Percentiles rank a stretch among this genome's conserved stretches.
Conservation (phyloP, 2,113 vertebrate genomes). For the Pelmatolapia mariae region DNA sequence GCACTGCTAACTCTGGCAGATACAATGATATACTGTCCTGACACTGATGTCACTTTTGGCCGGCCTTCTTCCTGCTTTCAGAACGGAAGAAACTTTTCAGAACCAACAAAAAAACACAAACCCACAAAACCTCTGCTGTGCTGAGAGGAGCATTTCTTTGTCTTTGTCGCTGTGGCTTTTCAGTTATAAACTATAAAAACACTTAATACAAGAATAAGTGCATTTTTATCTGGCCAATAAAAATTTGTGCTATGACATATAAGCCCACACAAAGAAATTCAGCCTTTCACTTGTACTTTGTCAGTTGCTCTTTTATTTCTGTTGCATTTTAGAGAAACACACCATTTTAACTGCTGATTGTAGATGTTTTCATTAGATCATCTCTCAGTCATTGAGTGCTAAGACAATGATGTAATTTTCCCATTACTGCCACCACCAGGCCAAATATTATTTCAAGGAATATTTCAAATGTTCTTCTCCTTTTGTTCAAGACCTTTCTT, state of each 20-base stretch:
- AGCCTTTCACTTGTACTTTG: neutral
- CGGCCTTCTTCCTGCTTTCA: neutral
- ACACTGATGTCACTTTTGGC: neutral
- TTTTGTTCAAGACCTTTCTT: neutral
- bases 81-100: neutral
- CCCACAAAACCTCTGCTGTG: neutral
- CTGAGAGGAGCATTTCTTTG: neutral
- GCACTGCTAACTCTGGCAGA: neutral
- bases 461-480: neutral
- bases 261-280: neutral
- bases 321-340: neutral
- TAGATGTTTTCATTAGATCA: neutral
- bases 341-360: neutral
- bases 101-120: neutral
- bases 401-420: neutral
- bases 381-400: fast-evolving
- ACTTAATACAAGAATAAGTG: too few species aligned
- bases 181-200: neutral
- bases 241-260: too few species aligned
- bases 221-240: neutral
- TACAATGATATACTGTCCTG: neutral
- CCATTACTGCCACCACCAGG: neutral
- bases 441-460: neutral
- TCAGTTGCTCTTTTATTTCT: neutral
- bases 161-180: too few species aligned